These are phyloP conservation scores for Actenoides lindsayi DNA, from an alignment of 2,113 vertebrate species.

Conservation along the genomic window DNA sequence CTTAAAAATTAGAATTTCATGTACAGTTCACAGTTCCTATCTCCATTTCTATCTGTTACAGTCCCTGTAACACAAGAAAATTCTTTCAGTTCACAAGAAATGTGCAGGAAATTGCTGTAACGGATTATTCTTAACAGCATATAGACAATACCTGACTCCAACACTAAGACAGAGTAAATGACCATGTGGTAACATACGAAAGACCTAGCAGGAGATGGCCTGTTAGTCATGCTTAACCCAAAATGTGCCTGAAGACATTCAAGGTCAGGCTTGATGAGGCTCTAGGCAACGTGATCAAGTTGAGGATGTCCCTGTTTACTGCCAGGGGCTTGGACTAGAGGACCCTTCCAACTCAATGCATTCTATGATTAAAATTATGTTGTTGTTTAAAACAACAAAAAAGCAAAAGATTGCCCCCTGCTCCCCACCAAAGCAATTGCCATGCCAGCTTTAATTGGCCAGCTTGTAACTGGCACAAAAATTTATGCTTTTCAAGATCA, in stretches of 20 bases:
- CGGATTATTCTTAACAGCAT: background rate
- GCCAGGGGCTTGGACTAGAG: no score
- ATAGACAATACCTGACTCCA: background rate
- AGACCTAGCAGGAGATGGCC: background rate
- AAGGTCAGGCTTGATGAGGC: no score
- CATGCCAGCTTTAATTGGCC: background rate
- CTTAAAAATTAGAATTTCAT: slow-evolving; percentile 25
- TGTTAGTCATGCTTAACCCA: background rate
- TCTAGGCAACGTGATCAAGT: no score
- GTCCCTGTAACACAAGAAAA: background rate
- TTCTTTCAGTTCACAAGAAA: background rate
- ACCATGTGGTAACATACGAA: background rate
- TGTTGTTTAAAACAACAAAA: background rate
- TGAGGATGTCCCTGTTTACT: no score
- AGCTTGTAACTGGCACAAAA: background rate
- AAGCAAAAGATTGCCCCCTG: background rate
- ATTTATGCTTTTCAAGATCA: background rate
- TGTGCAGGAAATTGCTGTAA: background rate
- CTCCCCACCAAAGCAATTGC: background rate
- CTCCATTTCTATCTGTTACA: slow-evolving; percentile 35
- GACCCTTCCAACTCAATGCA: no score
- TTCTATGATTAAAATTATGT: background rate
- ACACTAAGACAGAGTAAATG: background rate
- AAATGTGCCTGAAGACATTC: background rate
- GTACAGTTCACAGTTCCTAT: slow-evolving; percentile 15